These are phyloP conservation scores for Mormoops blainvillei DNA, from an alignment of 2,113 vertebrate species.

Conservation along the genomic window DNA sequence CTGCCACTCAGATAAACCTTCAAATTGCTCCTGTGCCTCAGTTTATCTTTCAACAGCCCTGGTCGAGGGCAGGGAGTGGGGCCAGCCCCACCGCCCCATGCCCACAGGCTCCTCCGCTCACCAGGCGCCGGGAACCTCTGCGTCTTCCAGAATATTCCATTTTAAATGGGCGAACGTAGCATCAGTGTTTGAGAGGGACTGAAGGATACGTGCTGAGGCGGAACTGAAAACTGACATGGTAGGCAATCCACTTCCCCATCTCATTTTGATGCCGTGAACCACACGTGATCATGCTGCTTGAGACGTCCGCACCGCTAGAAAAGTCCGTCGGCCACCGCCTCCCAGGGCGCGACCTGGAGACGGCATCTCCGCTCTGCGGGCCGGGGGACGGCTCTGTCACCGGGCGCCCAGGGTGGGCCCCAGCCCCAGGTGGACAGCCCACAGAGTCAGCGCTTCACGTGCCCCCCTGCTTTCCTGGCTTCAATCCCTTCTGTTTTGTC, in stretches of 20 bases:
- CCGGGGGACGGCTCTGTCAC: background rate
- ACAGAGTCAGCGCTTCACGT: no score
- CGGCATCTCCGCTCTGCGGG: background rate
- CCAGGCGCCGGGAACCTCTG: no score
- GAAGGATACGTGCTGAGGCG: background rate
- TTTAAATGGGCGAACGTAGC: background rate
- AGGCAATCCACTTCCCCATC: background rate
- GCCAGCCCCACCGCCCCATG: no score
- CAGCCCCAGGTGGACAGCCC: no score
- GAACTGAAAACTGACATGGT: background rate
- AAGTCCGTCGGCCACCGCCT: background rate
- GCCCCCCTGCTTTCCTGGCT: no score
- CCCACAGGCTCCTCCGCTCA: background rate
- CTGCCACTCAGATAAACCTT: background rate
- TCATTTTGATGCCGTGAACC: background rate
- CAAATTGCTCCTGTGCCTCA: background rate
- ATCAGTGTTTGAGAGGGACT: background rate
- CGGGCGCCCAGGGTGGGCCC: no score
- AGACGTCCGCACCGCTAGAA: rapidly evolving
- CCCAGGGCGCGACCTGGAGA: no score
- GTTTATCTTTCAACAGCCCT: background rate
- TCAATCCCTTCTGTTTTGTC: no score
- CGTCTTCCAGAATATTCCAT: background rate
- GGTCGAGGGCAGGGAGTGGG: no score
- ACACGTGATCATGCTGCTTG: background rate